Percentiles rank a stretch among this genome's conserved stretches.
Conservation (phyloP, 1,140 invertebrate species). For the Neodiprion pinetum region DNA sequence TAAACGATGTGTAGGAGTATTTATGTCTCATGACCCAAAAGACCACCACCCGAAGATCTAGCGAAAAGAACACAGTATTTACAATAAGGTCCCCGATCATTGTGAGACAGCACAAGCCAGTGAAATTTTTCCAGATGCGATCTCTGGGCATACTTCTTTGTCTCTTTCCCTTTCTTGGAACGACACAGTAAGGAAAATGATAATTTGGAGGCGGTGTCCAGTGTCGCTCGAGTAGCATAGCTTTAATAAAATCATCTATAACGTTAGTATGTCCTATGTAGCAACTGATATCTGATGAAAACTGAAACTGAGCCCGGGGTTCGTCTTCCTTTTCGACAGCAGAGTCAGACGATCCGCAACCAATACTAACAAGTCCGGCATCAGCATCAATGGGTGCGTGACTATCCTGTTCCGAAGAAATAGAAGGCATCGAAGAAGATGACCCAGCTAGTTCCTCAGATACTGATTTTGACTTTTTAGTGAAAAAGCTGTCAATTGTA, state of each 20-base stretch:
- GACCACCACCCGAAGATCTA: constrained; percentile 19
- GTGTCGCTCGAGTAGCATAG: constrained; percentile 22
- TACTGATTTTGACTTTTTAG: neutral
- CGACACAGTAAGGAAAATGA: constrained; percentile 23
- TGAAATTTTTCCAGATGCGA: constrained; percentile 29
- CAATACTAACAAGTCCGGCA: too few relatives aligned
- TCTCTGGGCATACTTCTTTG: constrained; percentile 24
- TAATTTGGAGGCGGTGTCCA: constrained; percentile 26
- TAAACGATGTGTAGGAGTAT: constrained; percentile 23
- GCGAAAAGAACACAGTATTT: constrained; percentile 38
- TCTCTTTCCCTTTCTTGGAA: constrained; percentile 25
- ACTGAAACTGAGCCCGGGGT: neutral
- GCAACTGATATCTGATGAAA: constrained; percentile 22
- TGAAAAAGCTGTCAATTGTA: neutral
- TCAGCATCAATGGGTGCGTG: too few relatives aligned
- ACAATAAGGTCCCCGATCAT: constrained; percentile 29
- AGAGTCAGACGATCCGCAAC: too few relatives aligned
- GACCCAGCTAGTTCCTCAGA: too few relatives aligned
- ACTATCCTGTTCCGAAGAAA: too few relatives aligned
- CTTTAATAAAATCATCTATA: constrained; percentile 17
- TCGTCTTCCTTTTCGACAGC: too few relatives aligned
- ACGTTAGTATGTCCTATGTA: constrained; percentile 15
- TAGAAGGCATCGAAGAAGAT: too few relatives aligned
- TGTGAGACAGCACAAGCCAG: constrained; percentile 34
- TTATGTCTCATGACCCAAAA: constrained; percentile 20